These are phyloP conservation scores for Drosophila neocordata DNA, from an alignment of 1,140 invertebrate genomes.

Conservation along the genomic window DNA sequence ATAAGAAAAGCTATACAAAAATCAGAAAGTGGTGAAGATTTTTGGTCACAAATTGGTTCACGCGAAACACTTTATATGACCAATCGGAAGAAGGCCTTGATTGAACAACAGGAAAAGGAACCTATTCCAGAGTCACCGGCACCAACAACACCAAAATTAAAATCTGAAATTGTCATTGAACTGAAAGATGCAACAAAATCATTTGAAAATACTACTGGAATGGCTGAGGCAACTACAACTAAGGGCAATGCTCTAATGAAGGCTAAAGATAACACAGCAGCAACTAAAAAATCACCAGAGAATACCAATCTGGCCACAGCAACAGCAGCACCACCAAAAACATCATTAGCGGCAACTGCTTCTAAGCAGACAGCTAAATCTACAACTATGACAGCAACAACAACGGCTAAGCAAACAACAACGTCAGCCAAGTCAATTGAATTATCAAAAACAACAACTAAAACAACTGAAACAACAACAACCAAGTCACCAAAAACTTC, in stretches of 20 bases:
- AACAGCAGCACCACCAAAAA: conserved; percentile 7
- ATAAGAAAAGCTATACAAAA: conserved; percentile 63
- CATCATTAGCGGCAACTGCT: not conserved
- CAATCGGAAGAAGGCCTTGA: conserved; percentile 69
- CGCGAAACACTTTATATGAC: conserved; percentile 80
- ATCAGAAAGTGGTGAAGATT: conserved; percentile 80
- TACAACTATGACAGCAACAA: conserved; percentile 15
- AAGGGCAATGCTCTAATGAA: conserved; percentile 6
- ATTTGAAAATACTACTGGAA: not conserved
- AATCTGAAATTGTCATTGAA: conserved; percentile 50
- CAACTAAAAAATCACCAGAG: not conserved
- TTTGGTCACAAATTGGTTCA: conserved; percentile 77
- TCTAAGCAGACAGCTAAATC: conserved; percentile 1
- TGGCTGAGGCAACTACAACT: conserved; percentile 5
- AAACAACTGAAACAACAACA: not conserved
- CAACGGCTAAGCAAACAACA: not conserved
- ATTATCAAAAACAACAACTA: conserved; percentile 10
- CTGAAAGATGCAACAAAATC: conserved; percentile 23
- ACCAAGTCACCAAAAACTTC: conserved; percentile 4
- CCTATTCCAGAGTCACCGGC: conserved; percentile 7
- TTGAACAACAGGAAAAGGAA: conserved; percentile 47
- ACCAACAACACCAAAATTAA: conserved; percentile 34
- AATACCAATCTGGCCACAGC: conserved; percentile 5
- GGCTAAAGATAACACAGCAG: conserved; percentile 24
- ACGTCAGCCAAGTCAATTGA: conserved; percentile 14